Base-by-base conservation (phyloP, 2,797 vertebrate species). In the Remorina albescens region DNA sequence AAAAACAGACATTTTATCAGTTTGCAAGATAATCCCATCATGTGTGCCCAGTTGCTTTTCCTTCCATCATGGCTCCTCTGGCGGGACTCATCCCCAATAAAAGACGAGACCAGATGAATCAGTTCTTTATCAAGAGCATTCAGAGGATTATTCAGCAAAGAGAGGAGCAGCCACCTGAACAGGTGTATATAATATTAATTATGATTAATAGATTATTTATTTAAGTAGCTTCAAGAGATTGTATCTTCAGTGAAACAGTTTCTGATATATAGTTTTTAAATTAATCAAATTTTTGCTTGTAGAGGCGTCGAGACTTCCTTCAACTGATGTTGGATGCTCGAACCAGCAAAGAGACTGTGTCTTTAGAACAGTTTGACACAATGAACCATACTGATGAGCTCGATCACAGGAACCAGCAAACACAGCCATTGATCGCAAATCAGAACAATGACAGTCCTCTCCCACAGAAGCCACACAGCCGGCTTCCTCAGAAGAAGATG, bases 281-380 rank as follows among this genome's bases (percentile, higher is more conserved):
- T 30, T 13, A 32, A 12, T 41, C 26, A 5, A 42, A 19, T 34
- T 55, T 66, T 66, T 68, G 44, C 30, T 3, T 0, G 12, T 64
- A 99, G 97, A 95, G 96, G 25, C 94, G 95, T 15, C 88, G 93
- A 57, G 98, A 99, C 85, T 98, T 99, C 85, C 96, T 99, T 13
- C 97, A 99, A 91, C 86, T 97, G 82, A 95, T 98, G 94, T 88
- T 99, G 5, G 97, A 99, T 0, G 93, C 94, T 1, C 83, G 93
- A 0, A 71, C 72, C 51, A 90, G 82, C 2, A 60, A 79, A 1
- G 79, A 90, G 46, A 30, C 32, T 0, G 75, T 89, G 37, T 86
- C 90, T 1, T 11, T 93, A 10, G 91, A 92, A 8, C 72, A 92
- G 76, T 95, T 94, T 3, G 95, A 94, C 76, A 80, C 86, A 0